Conservation (phyloP, 2,888 invertebrate genomes). For the Hyles lineata region DNA sequence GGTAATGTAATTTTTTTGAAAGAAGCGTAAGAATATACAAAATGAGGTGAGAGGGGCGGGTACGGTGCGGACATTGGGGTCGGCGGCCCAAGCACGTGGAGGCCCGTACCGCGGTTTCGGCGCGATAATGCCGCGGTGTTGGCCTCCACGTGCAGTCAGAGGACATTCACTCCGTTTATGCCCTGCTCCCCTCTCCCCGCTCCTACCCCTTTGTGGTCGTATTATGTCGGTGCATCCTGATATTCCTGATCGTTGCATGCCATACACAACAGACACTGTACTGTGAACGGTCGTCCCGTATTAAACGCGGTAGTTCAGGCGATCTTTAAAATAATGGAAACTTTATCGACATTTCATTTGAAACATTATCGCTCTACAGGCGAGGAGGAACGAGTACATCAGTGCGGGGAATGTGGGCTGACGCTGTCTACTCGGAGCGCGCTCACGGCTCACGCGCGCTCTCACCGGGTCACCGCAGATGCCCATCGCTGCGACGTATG, state of each 20-base stretch:
- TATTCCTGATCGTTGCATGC: conserved; percentile 78
- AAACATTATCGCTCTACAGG: conserved; percentile 74
- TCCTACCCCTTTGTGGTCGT: conserved; percentile 62
- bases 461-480: conserved; percentile 83
- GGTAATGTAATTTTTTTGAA: neutral
- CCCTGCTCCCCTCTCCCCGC: conserved; percentile 59
- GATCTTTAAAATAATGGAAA: conserved; percentile 52
- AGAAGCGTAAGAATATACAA: conserved; percentile 31
- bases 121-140: conserved; percentile 73
- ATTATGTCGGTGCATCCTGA: conserved; percentile 77
- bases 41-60: conserved; percentile 56
- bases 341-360: conserved; percentile 55
- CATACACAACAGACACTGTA: conserved; percentile 76
- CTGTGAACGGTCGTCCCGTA: conserved; percentile 72
- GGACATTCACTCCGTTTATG: conserved; percentile 68
- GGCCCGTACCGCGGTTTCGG: conserved; percentile 76
- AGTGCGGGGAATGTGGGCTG: conserved; percentile 90
- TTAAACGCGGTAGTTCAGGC: conserved; percentile 41
- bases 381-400: conserved; percentile 79
- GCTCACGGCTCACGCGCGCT: conserved; percentile 88
- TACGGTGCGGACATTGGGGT: conserved; percentile 62
- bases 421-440: conserved; percentile 90
- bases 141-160: conserved; percentile 81
- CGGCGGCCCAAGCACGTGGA: conserved; percentile 80
- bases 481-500: conserved; percentile 96